phyloP scores from a whole-genome alignment of 1,140 invertebrate genomes.

The Bombus confusus region DNA sequence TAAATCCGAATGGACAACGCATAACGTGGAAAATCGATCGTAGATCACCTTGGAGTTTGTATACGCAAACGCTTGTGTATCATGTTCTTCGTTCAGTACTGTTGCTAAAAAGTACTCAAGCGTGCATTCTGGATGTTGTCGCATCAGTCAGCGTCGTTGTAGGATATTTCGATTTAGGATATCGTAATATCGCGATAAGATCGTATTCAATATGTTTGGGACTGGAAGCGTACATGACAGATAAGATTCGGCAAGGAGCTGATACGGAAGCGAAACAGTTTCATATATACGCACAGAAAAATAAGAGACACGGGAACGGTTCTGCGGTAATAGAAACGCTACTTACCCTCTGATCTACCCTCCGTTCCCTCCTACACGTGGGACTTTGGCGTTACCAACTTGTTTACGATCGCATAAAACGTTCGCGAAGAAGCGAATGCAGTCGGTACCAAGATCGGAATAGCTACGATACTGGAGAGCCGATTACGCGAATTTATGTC shows the following conservation, averaged over 20 bases:
- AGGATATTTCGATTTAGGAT: background rate
- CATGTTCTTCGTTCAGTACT: no score
- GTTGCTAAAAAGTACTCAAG: no score
- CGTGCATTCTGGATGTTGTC: background rate
- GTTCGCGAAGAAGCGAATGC: background rate
- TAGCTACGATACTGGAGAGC: background rate
- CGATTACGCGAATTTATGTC: slow-evolving; percentile 57
- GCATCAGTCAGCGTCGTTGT: background rate
- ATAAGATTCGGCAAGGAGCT: background rate
- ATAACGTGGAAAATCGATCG: no score
- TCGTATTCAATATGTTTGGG: background rate
- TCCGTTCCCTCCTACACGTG: slow-evolving; percentile 14
- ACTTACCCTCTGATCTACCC: slow-evolving; percentile 13
- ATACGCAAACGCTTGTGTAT: no score
- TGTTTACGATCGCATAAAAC: slow-evolving; percentile 70
- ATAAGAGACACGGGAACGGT: background rate
- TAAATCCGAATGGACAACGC: no score
- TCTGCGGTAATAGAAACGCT: slow-evolving; percentile 32
- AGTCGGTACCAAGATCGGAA: background rate
- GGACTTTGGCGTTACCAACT: slow-evolving; percentile 30
- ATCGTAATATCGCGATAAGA: background rate
- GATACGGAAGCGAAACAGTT: background rate
- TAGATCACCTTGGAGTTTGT: no score
- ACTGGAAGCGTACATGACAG: background rate
- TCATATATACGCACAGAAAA: background rate